Percentiles rank a stretch among this genome's conserved stretches.
Conservation (phyloP, 2,113 vertebrate species). For the Phaetusa simplex region DNA sequence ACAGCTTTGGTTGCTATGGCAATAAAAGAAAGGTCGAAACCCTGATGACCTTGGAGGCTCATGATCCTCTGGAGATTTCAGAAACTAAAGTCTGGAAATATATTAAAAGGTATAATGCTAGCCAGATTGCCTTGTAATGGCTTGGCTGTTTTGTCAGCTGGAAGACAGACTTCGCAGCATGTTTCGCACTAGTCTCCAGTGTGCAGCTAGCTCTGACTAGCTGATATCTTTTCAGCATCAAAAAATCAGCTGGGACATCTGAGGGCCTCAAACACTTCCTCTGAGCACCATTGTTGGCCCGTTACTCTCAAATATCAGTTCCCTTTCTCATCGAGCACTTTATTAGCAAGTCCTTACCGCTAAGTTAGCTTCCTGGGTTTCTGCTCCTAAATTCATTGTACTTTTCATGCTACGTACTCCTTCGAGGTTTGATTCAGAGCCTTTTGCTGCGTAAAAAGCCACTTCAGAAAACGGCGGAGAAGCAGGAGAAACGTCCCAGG, state of each 20-base stretch:
- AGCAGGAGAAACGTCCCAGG: neutral
- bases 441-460: slow-evolving; percentile 3
- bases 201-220: neutral
- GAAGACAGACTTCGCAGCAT: neutral
- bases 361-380: slow-evolving; percentile 12
- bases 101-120: slow-evolving; percentile 41
- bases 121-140: slow-evolving; percentile 11
- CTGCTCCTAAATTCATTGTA: neutral
- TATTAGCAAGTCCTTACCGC: neutral
- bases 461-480: neutral
- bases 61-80: slow-evolving; percentile 40
- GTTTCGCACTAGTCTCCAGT: neutral
- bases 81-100: slow-evolving; percentile 33
- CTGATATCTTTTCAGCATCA: slow-evolving; percentile 20
- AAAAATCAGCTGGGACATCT: slow-evolving; percentile 49
- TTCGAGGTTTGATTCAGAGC: neutral
- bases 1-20: slow-evolving; percentile 67
- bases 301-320: slow-evolving; percentile 33
- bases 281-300: neutral
- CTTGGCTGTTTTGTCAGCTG: slow-evolving; percentile 41
- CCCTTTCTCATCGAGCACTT: neutral
- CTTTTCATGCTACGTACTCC: neutral
- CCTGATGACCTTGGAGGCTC: slow-evolving; percentile 35
- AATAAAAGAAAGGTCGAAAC: slow-evolving; percentile 54
- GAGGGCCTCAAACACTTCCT: slow-evolving; percentile 10